Evolutionary conservation across 2,113 vertebrate species (phyloP).

Genomic region (Tympanuchus pallidicinctus): DNA sequence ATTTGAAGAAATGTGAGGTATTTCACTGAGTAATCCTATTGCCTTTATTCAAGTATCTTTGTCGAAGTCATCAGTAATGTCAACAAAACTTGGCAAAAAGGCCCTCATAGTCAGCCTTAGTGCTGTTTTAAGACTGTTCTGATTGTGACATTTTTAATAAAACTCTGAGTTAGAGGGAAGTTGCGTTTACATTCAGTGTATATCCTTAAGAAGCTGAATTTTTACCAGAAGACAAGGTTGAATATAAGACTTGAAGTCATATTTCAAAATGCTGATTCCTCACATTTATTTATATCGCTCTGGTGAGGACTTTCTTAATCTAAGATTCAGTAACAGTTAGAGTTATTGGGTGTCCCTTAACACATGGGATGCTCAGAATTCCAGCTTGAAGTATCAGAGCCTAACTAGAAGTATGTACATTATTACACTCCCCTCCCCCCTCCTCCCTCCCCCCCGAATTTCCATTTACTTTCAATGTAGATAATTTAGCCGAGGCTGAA

Average conservation of each 20-base stretch:
- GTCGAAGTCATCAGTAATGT: not conserved
- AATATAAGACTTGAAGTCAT: not conserved
- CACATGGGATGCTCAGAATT: not conserved
- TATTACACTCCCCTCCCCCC: rapidly evolving
- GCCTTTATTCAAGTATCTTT: not conserved
- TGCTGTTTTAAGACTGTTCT: not conserved
- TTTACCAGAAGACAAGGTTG: not conserved
- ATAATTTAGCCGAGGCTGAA: not conserved
- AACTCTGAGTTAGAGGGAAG: not conserved
- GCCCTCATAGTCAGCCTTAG: not conserved
- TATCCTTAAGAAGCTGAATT: not conserved
- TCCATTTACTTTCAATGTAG: not conserved
- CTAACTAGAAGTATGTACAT: not conserved
- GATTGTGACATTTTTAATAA: not conserved
- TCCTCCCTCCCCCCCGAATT: not conserved
- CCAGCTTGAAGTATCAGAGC: not conserved
- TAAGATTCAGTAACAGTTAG: not conserved
- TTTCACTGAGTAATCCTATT: not conserved
- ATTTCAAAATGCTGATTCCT: not conserved
- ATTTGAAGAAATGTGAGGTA: not conserved
- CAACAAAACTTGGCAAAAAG: not conserved
- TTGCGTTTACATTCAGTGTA: not conserved
- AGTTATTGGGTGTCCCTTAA: not conserved
- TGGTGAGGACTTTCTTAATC: not conserved
- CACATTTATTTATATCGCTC: not conserved